Base-by-base conservation (phyloP, 2,888 invertebrate genomes). In the Drosophila kambysellisi region DNA sequence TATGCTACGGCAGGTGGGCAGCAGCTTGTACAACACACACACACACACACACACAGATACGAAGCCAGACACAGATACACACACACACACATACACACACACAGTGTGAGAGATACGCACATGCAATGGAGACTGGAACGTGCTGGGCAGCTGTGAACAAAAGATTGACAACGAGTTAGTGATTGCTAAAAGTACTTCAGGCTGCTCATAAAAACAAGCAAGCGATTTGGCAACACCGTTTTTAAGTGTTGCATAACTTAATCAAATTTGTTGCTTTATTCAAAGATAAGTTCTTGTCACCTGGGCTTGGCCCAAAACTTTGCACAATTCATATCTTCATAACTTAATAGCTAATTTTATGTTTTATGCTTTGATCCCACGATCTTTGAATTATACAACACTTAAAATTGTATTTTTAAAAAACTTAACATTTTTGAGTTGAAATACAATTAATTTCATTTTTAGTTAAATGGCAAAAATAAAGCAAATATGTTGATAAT, bases 1-100 rank as follows among this genome's bases (percentile, higher is more conserved):
- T 76, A 73, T 82, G 82, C 74, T 76, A 79, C 80, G 77, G 76
- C 85, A 88, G 88, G 84, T 87, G 83, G 71, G 79, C 67, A 81
- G 56, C 29, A 25, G 74, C 56, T 15, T 54, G 46, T 30, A 66
- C 62, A 39, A 51, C 54, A 53, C 39, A 63, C 68, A 60, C 61
- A 53, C 39, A 63, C 68, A 60, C 61, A 12, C 50, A 43, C 41
- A 69, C 39, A 57, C 58, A 60, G 25, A 25, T 25, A 25, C 25
- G 25, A 25, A 25, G 25, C 25, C 48, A 58, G 17, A 41, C 6
- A 70, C 29, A 51, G 32, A 51, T 30, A 35, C 25, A 7, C 9
- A 35, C 12, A n/a, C 12, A 9, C 41, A 60, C 59, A 63, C 61
- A 58, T 20, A 46, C 20, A 4, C 30, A 58, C 62, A 63, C 59